Base-by-base conservation (phyloP, 2,113 vertebrate species). In the Sitta europaea region DNA sequence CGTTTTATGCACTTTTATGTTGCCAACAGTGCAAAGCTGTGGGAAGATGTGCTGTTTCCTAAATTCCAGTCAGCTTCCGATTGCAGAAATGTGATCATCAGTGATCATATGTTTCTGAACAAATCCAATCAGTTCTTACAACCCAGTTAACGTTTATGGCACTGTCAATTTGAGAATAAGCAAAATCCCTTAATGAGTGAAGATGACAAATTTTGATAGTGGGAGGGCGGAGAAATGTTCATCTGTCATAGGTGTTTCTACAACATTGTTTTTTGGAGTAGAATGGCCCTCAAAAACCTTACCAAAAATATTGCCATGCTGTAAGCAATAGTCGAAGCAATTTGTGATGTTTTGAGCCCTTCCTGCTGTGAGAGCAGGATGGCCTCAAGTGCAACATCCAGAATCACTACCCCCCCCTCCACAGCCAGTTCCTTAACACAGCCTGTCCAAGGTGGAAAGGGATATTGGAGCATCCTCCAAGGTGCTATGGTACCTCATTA, bases 161-260 rank as follows among this genome's bases (percentile, higher is more conserved):
- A 54, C 61, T 11, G 50, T n/a, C 84, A 92, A 48, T 58, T 67
- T 55, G 43, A 81, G 91, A 93, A 91, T 33, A 94, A 95, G 65
- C 55, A 74, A 73, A 90, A 79, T 22, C 66, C 28, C 62, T 75
- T 54, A 75, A 58, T 50, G 51, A 80, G 58, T 1, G 2, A 91
- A 75, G 23, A 65, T 57, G 45, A 58, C 42, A 86, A 92, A 86
- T 58, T 88, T 66, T 51, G 38, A 43, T 66, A 76, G 42, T 17
- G 40, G 76, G 62, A 78, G n/a, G 3, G 5, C 0, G 0, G 43
- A 78, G 72, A 67, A 80, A 67, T 0, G 35, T 40, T 77, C 24
- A 91, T 84, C 35, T 33, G n/a, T 54, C 50, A 53, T 40, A 85
- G 38, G 25, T 66, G 33, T 35, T 97, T 82, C 70, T n/a, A 59